Evolutionary conservation across 2,888 invertebrate genomes (phyloP), one percentile per base, ranked within the genome.

Genomic region (Aporophyla lueneburgensis): DNA sequence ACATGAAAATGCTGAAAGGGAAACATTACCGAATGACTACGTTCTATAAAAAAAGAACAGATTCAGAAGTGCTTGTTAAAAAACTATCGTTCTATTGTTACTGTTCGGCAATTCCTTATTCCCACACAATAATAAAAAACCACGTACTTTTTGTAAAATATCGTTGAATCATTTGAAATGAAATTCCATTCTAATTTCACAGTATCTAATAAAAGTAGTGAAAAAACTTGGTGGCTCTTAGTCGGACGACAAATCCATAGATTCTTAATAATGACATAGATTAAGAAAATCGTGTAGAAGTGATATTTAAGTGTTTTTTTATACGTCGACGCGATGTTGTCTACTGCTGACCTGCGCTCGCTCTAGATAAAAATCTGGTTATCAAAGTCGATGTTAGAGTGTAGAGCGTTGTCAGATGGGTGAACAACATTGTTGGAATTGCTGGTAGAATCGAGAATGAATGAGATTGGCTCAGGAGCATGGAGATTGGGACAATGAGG

Each of bases 171-270:
- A 74, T 83, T 77, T 77, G 62, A 76, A 88, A 80, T 65, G 58
- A 84, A 77, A 78, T 84, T 86, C 76, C 78, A 80, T 86, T 88
- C 78, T 81, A 76, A 86, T 88, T 86, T 86, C 84, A 86, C 86
- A 83, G 79, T 78, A 56, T 71, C 53, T 65, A 46, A 72, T 67
- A 56, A 73, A 80, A 80, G 67, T 69, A 77, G 70, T 80, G 65
- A 74, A 82, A 78, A 83, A 86, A 85, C 62, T 65, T 16, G 51
- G 69, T 16, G n/a, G 76, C 40, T 83, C 53, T 76, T 58, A 59
- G 74, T 19, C 33, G 74, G 14, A 70, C 76, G 77, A 87, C 80
- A 88, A 84, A 83, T 83, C 79, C 78, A 81, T 81, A 74, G 63
- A 58, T 63, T 63, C 51, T 33, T 81, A 33, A 46, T 59, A 76